phyloP scores from a whole-genome alignment of 2,113 vertebrate species.

The Chloropsis cyanopogon region DNA sequence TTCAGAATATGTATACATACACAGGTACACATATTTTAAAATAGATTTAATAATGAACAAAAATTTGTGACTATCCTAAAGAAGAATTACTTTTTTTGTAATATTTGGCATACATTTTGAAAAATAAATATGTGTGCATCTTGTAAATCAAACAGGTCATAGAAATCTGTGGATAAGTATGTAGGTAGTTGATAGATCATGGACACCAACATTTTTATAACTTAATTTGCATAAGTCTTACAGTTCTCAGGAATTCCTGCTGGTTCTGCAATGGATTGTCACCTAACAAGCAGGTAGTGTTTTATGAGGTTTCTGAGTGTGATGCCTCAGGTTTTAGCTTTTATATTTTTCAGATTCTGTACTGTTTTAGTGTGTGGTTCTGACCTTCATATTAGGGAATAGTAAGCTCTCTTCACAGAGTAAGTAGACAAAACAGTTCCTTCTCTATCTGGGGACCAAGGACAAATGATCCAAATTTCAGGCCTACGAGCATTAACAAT shows the following conservation, averaged over 20 bases:
- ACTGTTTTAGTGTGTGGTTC: background rate
- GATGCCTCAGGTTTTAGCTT: background rate
- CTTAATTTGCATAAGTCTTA: background rate
- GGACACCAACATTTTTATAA: background rate
- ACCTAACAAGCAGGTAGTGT: rapidly evolving
- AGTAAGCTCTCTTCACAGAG: background rate
- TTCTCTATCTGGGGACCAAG: background rate
- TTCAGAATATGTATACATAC: background rate
- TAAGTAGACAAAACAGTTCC: background rate
- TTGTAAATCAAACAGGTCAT: background rate
- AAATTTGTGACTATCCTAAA: background rate
- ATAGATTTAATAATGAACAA: background rate
- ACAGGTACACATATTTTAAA: background rate
- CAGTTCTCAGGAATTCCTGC: background rate
- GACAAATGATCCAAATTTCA: background rate
- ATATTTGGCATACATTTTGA: background rate
- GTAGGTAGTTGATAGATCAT: background rate
- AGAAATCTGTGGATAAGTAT: background rate
- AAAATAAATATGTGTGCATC: background rate
- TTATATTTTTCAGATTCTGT: background rate
- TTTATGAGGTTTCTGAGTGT: background rate
- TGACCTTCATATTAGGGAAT: background rate
- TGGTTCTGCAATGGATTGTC: background rate
- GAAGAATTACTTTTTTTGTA: background rate
- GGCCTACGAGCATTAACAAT: background rate